phyloP scores from a whole-genome alignment of 2,888 invertebrate genomes.

The Homarus gammarus region DNA sequence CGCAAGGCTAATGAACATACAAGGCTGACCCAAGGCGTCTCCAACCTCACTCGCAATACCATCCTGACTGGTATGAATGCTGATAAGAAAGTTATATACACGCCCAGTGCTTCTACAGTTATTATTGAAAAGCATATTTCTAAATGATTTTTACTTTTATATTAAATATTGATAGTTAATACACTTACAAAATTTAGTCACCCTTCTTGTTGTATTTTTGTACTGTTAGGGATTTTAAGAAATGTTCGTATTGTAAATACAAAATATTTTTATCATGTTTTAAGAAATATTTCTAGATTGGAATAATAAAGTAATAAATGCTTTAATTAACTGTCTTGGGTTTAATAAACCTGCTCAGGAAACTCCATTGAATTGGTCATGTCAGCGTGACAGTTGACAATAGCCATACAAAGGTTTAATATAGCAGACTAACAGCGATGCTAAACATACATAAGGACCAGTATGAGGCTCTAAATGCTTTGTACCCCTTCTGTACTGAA shows the following conservation, averaged over 20 bases:
- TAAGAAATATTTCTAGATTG: not conserved
- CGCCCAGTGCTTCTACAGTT: constrained; percentile 65
- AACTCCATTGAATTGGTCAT: not conserved
- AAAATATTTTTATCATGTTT: not conserved
- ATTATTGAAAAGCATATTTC: constrained; percentile 64
- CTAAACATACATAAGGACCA: not conserved
- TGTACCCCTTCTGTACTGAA: constrained; percentile 6
- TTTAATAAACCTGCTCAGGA: not conserved
- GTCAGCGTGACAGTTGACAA: not conserved
- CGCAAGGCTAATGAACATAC: not conserved
- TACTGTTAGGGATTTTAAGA: no score
- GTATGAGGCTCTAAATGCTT: not conserved
- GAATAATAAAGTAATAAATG: not conserved
- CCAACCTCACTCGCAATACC: not conserved
- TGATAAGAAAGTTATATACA: constrained; percentile 62
- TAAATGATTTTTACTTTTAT: constrained; percentile 26
- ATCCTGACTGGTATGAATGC: constrained; percentile 1
- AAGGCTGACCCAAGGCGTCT: not conserved
- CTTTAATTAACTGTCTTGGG: not conserved
- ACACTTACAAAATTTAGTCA: no score
- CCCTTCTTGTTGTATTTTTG: no score
- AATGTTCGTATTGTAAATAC: not conserved
- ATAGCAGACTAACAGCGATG: not conserved
- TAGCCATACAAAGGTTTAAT: not conserved
- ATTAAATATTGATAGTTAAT: no score